Evolutionary conservation across 2,888 invertebrate genomes (phyloP).

Genomic region (Chalcosyrphus nemorum): DNA sequence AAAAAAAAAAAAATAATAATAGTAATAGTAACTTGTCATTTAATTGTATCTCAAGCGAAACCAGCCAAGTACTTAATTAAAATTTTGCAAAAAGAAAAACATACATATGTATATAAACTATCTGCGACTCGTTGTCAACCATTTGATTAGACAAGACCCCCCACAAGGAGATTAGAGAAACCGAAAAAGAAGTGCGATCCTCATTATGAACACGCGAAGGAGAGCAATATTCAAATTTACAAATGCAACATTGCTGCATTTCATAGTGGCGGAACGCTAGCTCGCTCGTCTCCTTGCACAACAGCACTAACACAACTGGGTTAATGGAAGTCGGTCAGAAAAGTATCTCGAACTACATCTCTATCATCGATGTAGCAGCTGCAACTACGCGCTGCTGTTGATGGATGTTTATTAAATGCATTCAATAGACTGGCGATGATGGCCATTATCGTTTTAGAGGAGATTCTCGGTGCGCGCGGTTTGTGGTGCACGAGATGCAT

Average conservation of each 20-base stretch:
- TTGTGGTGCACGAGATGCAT: slow-evolving; percentile 25
- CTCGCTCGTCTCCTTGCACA: slow-evolving; percentile 47
- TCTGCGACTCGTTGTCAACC: slow-evolving; percentile 15
- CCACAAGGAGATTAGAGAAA: slow-evolving; percentile 12
- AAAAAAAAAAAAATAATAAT: slow-evolving; percentile 29
- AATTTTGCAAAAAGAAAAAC: neutral
- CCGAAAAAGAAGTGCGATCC: slow-evolving; percentile 36
- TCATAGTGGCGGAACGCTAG: slow-evolving; percentile 22
- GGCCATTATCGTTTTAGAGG: slow-evolving; percentile 26
- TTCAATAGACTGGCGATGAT: slow-evolving; percentile 51
- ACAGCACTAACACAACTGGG: slow-evolving; percentile 51
- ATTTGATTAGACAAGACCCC: slow-evolving; percentile 46
- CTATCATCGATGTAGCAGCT: neutral
- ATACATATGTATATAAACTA: too few species aligned
- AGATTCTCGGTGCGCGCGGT: slow-evolving; percentile 22
- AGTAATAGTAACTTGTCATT: slow-evolving; percentile 57
- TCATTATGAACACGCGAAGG: slow-evolving; percentile 16
- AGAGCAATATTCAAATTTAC: slow-evolving; percentile 26
- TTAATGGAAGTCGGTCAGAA: slow-evolving; percentile 71
- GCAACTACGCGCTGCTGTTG: neutral
- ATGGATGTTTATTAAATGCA: slow-evolving; percentile 64
- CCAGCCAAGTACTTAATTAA: slow-evolving; percentile 44
- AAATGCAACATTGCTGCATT: slow-evolving; percentile 1
- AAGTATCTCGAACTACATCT: slow-evolving; percentile 62
- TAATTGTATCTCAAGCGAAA: slow-evolving; percentile 60